Evolutionary conservation across 2,888 invertebrate genomes (phyloP), one percentile per base, ranked within the genome.

Genomic region (Leucoptera coffeella): DNA sequence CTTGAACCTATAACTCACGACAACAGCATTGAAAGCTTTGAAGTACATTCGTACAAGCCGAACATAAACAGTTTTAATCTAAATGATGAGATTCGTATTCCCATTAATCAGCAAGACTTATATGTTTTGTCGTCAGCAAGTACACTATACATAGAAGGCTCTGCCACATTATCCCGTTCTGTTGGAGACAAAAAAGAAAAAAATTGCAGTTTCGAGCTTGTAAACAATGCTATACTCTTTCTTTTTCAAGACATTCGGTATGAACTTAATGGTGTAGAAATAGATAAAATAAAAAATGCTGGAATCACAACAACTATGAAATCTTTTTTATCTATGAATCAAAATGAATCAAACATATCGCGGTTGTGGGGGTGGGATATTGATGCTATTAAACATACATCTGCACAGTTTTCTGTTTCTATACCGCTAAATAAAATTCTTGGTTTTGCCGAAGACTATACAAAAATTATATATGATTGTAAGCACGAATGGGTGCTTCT

Each of bases 401-500:
- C 14, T 2, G 23, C 14, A 4, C 4, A 13, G n/a, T 23, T 23
- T 12, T 7, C 23, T 2, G 23, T 9, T n/a, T 14, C 13, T 11
- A 23, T 41, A n/a, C 28, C 22, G 10, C 29, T 36, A 15, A 26
- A 14, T 6, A 40, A 41, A 33, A 24, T 24, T 29, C 30, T 26
- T 39, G 42, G 41, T 26, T 21, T 22, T 22, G 21, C 15, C 9
- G 15, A 22, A 22, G 21, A 54, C 34, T 55, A 47, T 30, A 41
- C 41, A 17, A 47, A 45, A 38, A 42, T 54, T 25, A 36, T 51
- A 27, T 32, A 53, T 2, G 54, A 55, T 20, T 32, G 32, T 19
- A 32, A 29, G 9, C 32, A 32, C 29, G 29, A 30, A 23, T 14
- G 30, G 4, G 23, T 32, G n/a, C 25, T 32, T 15, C 15, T 26